Evolutionary conservation across 2,797 vertebrate species (phyloP).

Genomic region (Sebastes iracundus): DNA sequence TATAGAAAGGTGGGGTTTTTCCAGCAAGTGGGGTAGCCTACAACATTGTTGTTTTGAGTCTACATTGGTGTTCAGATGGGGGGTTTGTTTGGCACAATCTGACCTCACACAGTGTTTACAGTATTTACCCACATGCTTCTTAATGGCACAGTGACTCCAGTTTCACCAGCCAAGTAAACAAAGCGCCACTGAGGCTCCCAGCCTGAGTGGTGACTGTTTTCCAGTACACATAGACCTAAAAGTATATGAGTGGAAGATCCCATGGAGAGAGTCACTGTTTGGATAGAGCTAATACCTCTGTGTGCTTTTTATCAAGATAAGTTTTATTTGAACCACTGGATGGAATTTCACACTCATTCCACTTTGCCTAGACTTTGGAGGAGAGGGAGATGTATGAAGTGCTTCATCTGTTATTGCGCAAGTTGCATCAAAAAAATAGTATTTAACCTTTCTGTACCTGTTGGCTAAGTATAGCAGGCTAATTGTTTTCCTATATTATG

Average conservation of each 20-base stretch:
- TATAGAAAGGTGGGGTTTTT: slow-evolving; percentile 92
- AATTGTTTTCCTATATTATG: slow-evolving; percentile 99
- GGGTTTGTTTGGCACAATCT: slow-evolving; percentile 92
- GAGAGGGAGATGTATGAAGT: slow-evolving; percentile 90
- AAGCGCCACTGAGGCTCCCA: slow-evolving; percentile 73
- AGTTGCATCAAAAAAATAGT: slow-evolving; percentile 93
- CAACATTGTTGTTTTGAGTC: slow-evolving; percentile 95
- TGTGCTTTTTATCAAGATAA: slow-evolving; percentile 90
- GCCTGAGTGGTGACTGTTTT: slow-evolving; percentile 76
- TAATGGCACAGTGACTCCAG: slow-evolving; percentile 97
- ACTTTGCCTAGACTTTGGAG: slow-evolving; percentile 94
- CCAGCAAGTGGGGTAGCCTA: slow-evolving; percentile 85
- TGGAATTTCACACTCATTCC: slow-evolving; percentile 89
- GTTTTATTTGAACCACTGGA: slow-evolving; percentile 99
- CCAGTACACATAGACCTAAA: slow-evolving; percentile 74
- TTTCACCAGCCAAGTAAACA: slow-evolving; percentile 84
- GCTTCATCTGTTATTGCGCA: slow-evolving; percentile 94
- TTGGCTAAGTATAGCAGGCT: slow-evolving; percentile 95
- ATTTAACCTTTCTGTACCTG: slow-evolving; percentile 99
- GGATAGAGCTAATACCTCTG: slow-evolving; percentile 96
- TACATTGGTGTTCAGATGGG: slow-evolving; percentile 90
- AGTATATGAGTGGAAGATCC: slow-evolving; percentile 72
- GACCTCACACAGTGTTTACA: slow-evolving; percentile 99
- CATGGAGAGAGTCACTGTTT: slow-evolving; percentile 78
- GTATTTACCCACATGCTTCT: slow-evolving; percentile 99